phyloP scores from a whole-genome alignment of 1,140 invertebrate species.

The Ceratosolen solmsi region DNA sequence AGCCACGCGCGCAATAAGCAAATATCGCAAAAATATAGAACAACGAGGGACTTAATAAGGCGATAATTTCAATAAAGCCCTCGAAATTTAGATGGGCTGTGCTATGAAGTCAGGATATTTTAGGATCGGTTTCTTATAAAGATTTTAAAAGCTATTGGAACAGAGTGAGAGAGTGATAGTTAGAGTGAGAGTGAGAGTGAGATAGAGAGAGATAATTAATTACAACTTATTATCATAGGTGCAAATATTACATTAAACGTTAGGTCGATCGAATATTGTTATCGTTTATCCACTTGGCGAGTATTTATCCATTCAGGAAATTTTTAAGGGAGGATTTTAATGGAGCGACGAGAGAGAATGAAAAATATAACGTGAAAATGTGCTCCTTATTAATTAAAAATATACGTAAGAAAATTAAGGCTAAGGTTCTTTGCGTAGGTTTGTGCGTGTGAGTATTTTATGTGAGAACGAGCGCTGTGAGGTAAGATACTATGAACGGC shows the following conservation, averaged over 20 bases:
- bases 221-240: slow-evolving; percentile 49
- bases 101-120: slow-evolving; percentile 62
- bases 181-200: slow-evolving; percentile 20
- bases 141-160: slow-evolving; percentile 58
- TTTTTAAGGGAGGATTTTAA: slow-evolving; percentile 58
- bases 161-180: slow-evolving; percentile 42
- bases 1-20: neutral
- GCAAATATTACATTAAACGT: slow-evolving; percentile 29
- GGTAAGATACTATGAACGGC: neutral
- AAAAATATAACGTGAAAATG: slow-evolving; percentile 4
- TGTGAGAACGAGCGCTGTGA: slow-evolving; percentile 16
- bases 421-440: slow-evolving; percentile 52
- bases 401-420: slow-evolving; percentile 57
- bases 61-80: neutral
- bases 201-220: slow-evolving; percentile 54
- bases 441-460: slow-evolving; percentile 35
- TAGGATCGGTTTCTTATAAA: slow-evolving; percentile 66
- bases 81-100: slow-evolving; percentile 60
- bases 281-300: slow-evolving; percentile 61
- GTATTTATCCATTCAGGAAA: slow-evolving; percentile 61
- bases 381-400: slow-evolving; percentile 47
- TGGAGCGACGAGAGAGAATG: neutral
- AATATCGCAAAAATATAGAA: slow-evolving; percentile 2
- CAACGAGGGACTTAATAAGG: neutral
- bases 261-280: slow-evolving; percentile 58